phyloP scores from a whole-genome alignment of 2,888 invertebrate species.

The Eutolmus rufibarbis region DNA sequence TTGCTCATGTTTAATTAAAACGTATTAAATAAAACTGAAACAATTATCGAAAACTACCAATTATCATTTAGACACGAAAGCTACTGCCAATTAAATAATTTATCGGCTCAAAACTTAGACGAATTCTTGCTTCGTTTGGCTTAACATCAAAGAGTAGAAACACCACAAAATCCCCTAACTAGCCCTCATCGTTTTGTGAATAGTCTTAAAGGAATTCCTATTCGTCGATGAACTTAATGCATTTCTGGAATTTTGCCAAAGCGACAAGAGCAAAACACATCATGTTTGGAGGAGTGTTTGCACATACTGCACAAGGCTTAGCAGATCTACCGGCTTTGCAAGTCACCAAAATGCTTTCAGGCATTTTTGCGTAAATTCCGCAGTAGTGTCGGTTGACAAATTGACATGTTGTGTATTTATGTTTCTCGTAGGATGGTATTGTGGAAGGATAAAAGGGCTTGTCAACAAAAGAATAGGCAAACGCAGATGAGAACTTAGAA shows the following conservation, averaged over 20 bases:
- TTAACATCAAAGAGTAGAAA: neutral
- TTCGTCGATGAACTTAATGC: constrained; percentile 35
- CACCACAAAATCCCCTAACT: neutral
- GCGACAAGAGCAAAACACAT: constrained; percentile 9
- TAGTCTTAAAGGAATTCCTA: constrained; percentile 30
- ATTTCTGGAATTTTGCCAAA: constrained; percentile 37
- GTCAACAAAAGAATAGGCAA: neutral
- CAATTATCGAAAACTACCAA: neutral
- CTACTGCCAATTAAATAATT: neutral
- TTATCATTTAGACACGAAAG: neutral
- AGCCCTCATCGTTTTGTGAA: neutral
- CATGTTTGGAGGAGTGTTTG: constrained; percentile 8
- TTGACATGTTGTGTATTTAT: constrained; percentile 39
- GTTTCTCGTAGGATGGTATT: constrained; percentile 14
- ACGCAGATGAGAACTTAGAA: neutral
- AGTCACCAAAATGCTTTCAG: constrained; percentile 19
- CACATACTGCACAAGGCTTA: neutral
- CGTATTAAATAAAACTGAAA: no score
- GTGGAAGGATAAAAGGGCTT: neutral
- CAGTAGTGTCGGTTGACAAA: constrained; percentile 38
- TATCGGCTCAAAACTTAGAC: neutral
- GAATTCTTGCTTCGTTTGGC: neutral
- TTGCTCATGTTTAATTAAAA: no score
- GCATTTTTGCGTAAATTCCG: constrained; percentile 39
- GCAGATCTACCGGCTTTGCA: neutral